These are phyloP conservation scores for Ooceraea biroi DNA, from an alignment of 1,140 invertebrate species.

Conservation along the genomic window DNA sequence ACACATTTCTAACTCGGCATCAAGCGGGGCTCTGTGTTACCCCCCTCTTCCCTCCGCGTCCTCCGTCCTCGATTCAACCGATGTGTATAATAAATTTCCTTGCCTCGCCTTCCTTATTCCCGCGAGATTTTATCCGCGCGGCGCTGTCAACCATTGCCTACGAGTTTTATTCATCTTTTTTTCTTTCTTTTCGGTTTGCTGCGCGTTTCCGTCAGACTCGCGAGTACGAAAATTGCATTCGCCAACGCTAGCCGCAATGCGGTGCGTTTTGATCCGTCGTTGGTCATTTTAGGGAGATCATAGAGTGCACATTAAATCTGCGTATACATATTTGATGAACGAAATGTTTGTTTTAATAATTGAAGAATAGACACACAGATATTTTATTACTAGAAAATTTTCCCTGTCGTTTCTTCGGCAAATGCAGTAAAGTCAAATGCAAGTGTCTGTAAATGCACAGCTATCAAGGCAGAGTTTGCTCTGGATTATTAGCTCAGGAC, in stretches of 20 bases:
- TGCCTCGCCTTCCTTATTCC: background rate
- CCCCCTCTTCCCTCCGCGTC: background rate
- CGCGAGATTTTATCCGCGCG: constrained; percentile 40
- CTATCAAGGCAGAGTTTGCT: background rate
- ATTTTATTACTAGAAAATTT: too few species aligned
- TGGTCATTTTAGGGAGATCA: background rate
- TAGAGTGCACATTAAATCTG: background rate
- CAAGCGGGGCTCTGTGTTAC: background rate
- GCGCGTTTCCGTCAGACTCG: background rate
- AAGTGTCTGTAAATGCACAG: background rate
- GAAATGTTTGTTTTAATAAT: too few species aligned
- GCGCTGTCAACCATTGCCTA: constrained; percentile 8
- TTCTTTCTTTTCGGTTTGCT: constrained; percentile 39
- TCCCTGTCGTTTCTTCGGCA: background rate
- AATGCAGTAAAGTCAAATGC: background rate
- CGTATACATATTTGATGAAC: too few species aligned
- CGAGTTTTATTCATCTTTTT: constrained; percentile 28
- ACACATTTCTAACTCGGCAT: constrained; percentile 41
- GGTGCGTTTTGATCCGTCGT: constrained; percentile 5
- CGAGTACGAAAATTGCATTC: background rate
- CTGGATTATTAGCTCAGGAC: background rate
- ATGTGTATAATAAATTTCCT: constrained; percentile 44
- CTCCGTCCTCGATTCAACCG: background rate
- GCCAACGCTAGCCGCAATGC: too few species aligned
- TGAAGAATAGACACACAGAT: too few species aligned